Conservation (phyloP, 2,888 invertebrate species). For the Xestia ashworthii region DNA sequence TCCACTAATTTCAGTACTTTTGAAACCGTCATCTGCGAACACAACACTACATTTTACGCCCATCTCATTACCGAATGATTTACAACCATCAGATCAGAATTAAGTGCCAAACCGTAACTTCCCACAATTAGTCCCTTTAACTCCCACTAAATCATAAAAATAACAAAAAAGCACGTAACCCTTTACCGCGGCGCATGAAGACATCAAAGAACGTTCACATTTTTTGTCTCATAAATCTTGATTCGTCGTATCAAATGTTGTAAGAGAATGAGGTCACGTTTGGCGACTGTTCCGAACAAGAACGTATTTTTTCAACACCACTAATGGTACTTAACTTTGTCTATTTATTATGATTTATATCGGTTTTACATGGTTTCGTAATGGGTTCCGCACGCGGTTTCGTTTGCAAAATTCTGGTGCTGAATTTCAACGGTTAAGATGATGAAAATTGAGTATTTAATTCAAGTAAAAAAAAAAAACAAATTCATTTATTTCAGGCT, state of each 20-base stretch:
- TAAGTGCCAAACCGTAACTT: slow-evolving; percentile 24
- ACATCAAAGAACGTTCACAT: slow-evolving; percentile 59
- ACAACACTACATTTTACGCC: slow-evolving; percentile 17
- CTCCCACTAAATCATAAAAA: slow-evolving; percentile 39
- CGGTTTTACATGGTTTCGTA: slow-evolving; percentile 43
- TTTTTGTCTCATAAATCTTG: slow-evolving; percentile 65
- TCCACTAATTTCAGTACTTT: neutral
- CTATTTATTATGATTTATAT: slow-evolving; percentile 58
- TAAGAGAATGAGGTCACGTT: slow-evolving; percentile 72
- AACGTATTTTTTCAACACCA: slow-evolving; percentile 66
- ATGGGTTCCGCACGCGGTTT: slow-evolving; percentile 22
- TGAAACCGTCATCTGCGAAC: slow-evolving; percentile 4
- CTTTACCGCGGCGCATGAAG: slow-evolving; percentile 36
- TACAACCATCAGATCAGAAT: slow-evolving; percentile 23
- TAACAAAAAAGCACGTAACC: slow-evolving; percentile 25
- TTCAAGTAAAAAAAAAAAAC: too few species aligned
- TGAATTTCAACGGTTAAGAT: neutral
- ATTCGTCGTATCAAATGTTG: slow-evolving; percentile 54
- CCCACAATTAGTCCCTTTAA: slow-evolving; percentile 23
- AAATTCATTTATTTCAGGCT: too few species aligned
- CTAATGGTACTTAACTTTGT: slow-evolving; percentile 62
- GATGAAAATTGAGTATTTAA: neutral
- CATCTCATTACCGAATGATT: slow-evolving; percentile 39
- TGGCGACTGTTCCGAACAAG: slow-evolving; percentile 61
- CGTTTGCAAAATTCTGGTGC: neutral